Percentiles rank a stretch among this genome's conserved stretches.
phyloP scores from a whole-genome alignment of 2,797 vertebrate species.

The Loriculus beryllinus region DNA sequence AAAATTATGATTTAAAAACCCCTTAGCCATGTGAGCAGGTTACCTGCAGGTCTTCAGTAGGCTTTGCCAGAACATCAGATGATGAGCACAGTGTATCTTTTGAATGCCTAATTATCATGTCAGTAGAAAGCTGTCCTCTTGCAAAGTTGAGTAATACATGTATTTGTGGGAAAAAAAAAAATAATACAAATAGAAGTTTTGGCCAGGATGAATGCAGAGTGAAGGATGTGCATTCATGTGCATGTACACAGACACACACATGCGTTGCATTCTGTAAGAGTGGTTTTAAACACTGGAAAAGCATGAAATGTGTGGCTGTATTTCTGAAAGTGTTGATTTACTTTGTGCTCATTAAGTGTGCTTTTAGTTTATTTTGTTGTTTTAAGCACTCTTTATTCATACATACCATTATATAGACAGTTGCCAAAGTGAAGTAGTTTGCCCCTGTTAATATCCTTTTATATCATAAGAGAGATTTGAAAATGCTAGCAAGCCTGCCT shows the following conservation, averaged over 20 bases:
- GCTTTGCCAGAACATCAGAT: background rate
- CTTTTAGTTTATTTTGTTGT: background rate
- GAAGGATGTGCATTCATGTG: rapidly evolving
- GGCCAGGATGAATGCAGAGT: background rate
- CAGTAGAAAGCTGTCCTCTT: background rate
- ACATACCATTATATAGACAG: background rate
- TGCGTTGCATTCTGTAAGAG: background rate
- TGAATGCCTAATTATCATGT: background rate
- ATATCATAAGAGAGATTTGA: background rate
- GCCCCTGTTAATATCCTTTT: background rate
- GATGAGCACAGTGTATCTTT: background rate
- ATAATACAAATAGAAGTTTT: background rate
- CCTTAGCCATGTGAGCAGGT: background rate
- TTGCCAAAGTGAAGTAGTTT: background rate
- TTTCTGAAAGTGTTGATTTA: background rate
- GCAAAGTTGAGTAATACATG: rapidly evolving
- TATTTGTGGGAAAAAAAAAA: background rate
- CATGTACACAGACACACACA: background rate
- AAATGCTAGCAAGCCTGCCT: background rate
- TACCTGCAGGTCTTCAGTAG: background rate
- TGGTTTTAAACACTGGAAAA: background rate
- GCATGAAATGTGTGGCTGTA: background rate
- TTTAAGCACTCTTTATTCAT: background rate
- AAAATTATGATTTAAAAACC: background rate
- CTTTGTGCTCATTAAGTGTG: background rate